Evolutionary conservation across 2,888 invertebrate genomes (phyloP), one percentile per base, ranked within the genome.

Genomic region (Heteromyza rotundicornis): DNA sequence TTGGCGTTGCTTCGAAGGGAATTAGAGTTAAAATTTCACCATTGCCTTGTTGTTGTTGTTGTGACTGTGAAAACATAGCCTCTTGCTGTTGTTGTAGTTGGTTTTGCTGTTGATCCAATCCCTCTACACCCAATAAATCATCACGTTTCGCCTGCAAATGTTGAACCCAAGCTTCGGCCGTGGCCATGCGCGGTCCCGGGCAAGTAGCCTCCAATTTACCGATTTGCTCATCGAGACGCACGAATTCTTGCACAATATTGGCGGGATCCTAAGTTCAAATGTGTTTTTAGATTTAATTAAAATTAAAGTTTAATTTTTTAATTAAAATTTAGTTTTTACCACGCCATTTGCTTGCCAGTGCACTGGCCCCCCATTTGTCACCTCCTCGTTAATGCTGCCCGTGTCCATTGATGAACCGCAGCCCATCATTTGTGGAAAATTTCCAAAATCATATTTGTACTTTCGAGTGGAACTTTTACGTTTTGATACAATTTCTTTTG

Each of bases 151-250:
- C 62, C 62, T 80, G 75, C 19, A 83, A 65, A 66, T 81, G 80
- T 24, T 82, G 81, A 16, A 83, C 70, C 83, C 83, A 83, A 2
- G 82, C 81, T 47, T 83, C 82, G 32, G 73, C 75, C 2, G 83
- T 83, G 47, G 80, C 80, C 71, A 82, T 64, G 3, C 82, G 74
- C 7, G 83, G 81, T 8, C 82, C 82, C 0, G 83, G 81, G 64
- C 82, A 80, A 2, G 66, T 70, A 50, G 72, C 75, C 65, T 83
- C 83, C 62, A 81, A 20, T 57, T 77, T 76, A 61, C 76, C 73
- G 20, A 83, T 82, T 66, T 76, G 73, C 36, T 79, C 77, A 59
- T 83, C 83, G 14, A 82, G 63, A 1, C 77, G 75, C 32, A 78
- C 74, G 67, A 80, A 83, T 63, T 82, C 80, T 36, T 73, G 70